These are phyloP conservation scores for Masnerella sp. DNA, from an alignment of 2,888 invertebrate genomes.

Conservation along the genomic window DNA sequence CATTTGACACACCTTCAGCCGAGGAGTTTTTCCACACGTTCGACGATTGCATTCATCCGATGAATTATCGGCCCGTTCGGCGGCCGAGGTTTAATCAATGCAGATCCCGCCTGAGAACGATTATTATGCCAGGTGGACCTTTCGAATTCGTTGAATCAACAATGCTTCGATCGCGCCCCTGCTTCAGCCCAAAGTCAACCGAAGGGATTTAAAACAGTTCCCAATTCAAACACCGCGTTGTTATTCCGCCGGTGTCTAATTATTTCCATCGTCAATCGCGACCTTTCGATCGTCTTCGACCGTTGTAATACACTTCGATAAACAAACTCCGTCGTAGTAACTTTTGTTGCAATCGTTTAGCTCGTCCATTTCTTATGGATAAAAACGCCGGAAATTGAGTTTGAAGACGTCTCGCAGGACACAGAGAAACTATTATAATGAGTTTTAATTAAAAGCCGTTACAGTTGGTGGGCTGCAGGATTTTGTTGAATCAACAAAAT, in stretches of 20 bases:
- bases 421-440: conserved; percentile 40
- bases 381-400: neutral
- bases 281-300: too few relatives aligned
- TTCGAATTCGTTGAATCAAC: conserved; percentile 38
- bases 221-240: conserved; percentile 19
- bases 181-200: conserved; percentile 13
- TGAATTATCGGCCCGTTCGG: neutral
- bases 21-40: too few relatives aligned
- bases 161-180: conserved; percentile 28
- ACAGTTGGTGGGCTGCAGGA: conserved; percentile 30
- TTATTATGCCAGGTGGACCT: conserved; percentile 36
- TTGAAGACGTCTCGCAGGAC: conserved; percentile 21
- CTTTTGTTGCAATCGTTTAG: too few relatives aligned
- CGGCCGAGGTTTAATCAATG: conserved; percentile 19
- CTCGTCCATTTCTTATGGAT: too few relatives aligned
- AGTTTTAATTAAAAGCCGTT: conserved; percentile 30
- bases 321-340: too few relatives aligned
- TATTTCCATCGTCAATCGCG: neutral
- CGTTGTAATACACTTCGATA: too few relatives aligned
- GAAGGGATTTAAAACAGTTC: conserved; percentile 22
- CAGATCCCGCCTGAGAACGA: conserved; percentile 8
- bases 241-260: neutral
- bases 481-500: conserved; percentile 45
- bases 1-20: too few relatives aligned
- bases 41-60: too few relatives aligned